Evolutionary conservation across 2,113 vertebrate genomes (phyloP).

Genomic region (Nibea albiflora): DNA sequence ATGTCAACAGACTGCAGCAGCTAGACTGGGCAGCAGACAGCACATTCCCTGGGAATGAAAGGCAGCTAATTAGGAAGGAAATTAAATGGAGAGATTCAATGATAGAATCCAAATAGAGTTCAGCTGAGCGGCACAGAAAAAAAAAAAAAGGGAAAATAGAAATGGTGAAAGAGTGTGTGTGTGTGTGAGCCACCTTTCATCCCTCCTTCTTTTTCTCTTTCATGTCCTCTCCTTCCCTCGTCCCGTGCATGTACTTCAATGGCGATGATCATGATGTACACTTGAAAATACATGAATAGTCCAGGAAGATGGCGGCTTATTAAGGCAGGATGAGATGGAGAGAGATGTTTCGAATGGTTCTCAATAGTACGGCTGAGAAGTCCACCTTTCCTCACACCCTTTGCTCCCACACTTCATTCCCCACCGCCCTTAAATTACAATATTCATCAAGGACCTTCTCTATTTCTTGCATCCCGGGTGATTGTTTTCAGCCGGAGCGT

Average conservation of each 20-base stretch:
- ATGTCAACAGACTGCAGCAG: constrained; percentile 61
- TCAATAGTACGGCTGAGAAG: neutral
- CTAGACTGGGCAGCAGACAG: constrained; percentile 45
- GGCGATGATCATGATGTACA: constrained; percentile 15
- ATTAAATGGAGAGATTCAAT: constrained; percentile 61
- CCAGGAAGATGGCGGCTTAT: constrained; percentile 30
- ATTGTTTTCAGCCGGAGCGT: constrained; percentile 26
- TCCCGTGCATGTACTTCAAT: neutral
- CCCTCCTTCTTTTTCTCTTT: neutral
- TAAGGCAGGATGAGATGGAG: constrained; percentile 23
- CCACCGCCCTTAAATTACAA: neutral
- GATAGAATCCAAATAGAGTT: constrained; percentile 70
- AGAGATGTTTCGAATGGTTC: constrained; percentile 38
- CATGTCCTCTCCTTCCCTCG: neutral
- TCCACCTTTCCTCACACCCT: neutral
- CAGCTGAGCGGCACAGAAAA: constrained; percentile 34
- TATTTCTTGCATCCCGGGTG: neutral
- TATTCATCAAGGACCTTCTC: constrained; percentile 3
- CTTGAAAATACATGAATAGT: constrained; percentile 43
- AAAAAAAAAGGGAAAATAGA: constrained; percentile 36
- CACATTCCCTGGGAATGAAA: constrained; percentile 54
- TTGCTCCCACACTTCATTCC: neutral
- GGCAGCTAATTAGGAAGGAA: constrained; percentile 74
- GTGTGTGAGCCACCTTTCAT: neutral
- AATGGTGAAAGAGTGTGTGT: constrained; percentile 5